A percentile compares a stretch with the other conserved stretches of the same genome.
phyloP scores from a whole-genome alignment of 1,140 invertebrate genomes.

The Hydropsyche tenuis region DNA sequence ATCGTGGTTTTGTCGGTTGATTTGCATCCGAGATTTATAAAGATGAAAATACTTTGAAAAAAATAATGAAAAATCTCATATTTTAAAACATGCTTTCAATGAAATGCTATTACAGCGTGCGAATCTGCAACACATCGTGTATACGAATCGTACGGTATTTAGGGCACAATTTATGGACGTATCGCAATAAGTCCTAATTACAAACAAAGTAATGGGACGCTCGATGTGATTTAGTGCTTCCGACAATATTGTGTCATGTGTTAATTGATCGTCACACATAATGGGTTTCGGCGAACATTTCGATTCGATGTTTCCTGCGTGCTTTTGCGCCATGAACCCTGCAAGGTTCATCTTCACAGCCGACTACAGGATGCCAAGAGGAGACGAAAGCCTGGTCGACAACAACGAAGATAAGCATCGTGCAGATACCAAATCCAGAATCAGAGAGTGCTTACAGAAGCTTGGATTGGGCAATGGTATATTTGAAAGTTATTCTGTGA shows the following conservation, averaged over 20 bases:
- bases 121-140: no score
- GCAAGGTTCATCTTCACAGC: constrained; percentile 31
- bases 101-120: no score
- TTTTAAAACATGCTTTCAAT: no score
- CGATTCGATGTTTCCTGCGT: constrained; percentile 36
- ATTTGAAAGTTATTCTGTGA: background rate
- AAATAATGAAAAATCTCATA: no score
- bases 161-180: no score
- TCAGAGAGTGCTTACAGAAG: constrained; percentile 31
- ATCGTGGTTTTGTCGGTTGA: no score
- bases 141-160: no score
- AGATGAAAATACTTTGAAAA: no score
- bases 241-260: background rate
- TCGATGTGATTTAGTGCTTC: no score
- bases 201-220: no score
- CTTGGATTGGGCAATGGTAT: constrained; percentile 26
- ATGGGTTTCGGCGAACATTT: constrained; percentile 42
- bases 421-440: background rate
- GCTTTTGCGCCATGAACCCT: constrained; percentile 39
- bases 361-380: constrained; percentile 10
- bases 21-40: no score
- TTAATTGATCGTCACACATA: background rate
- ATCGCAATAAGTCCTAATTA: no score
- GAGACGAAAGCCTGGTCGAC: constrained; percentile 1
- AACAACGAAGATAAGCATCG: background rate